Conservation (phyloP, 2,113 vertebrate genomes). For the Marcusenius ussheri region DNA sequence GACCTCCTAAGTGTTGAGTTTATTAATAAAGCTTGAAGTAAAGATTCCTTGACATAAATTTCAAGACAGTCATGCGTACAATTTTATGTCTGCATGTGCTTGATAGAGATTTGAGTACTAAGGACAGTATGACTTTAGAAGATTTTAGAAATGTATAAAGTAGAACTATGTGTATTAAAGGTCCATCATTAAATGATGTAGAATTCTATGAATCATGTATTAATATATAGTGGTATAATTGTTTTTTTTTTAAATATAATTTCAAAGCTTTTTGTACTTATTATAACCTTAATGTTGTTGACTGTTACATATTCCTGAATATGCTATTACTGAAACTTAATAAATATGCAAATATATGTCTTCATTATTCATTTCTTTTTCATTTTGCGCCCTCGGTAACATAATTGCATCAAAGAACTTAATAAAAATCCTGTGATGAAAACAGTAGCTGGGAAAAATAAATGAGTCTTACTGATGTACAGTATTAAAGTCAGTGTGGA, state of each 20-base stretch:
- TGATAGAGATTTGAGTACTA: neutral
- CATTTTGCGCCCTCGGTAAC: neutral
- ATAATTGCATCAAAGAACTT: neutral
- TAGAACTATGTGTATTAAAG: neutral
- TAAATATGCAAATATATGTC: neutral
- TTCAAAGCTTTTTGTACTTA: neutral
- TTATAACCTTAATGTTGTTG: neutral
- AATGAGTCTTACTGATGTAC: neutral
- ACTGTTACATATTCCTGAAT: neutral
- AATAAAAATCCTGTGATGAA: neutral
- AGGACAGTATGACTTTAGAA: neutral
- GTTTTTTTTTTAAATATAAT: neutral
- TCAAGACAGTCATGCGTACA: neutral
- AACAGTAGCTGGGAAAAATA: neutral
- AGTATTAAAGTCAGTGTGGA: neutral
- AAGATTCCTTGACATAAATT: neutral
- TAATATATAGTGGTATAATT: neutral
- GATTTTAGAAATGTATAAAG: neutral
- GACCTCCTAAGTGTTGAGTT: neutral
- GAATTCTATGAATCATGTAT: neutral
- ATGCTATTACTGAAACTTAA: neutral
- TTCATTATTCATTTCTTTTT: neutral
- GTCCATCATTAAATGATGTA: neutral
- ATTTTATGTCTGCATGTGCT: neutral
- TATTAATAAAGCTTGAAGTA: neutral